Base-by-base conservation (phyloP, 2,888 invertebrate genomes). In the Pachydiplax longipennis region DNA sequence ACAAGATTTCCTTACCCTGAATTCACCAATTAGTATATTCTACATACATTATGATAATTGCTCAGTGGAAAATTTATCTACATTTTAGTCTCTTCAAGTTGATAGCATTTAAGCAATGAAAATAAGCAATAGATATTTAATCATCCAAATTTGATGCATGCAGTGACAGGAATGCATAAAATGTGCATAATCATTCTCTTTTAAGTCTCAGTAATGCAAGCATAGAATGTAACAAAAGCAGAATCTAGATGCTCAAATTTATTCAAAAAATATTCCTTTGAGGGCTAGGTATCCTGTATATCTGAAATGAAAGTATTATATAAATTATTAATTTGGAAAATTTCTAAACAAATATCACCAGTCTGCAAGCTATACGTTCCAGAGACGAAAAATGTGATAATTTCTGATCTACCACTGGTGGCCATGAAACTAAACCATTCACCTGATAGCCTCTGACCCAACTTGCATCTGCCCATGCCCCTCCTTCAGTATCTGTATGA, bases 361-460 rank as follows among this genome's bases (percentile, higher is more conserved):
- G n/a, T 65, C 25, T 65, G 10, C n/a, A n/a, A 31, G 22, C 31
- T 31, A 25, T 73, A 31, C 10, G 12, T 31, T 73, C 73, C 25
- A 31, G 25, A 13, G 25, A 73, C 40, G n/a, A 87, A 37, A 87
- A 61, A 48, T 22, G 61, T 37, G 22, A 48, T 61, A 35, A 22
- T 13, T 37, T 61, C 61, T 61, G 61, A 18, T 87, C 37, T 37
- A 61, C 22, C 15, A 22, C 35, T 61, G 25, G 31, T 65, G 61
- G 22, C 65, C 87, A 61, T 87, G 61, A 65, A 87, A 65, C 6
- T 37, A 65, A 87, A 87, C 61, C 37, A 87, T 87, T 87, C 87
- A 87, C 87, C 87, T 87, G 87, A n/a, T 87, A 87, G 48, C 87
- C 87, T 87, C 87, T 87, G 61, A 87, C 87, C 87, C 87, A 87